Evolutionary conservation across 2,797 vertebrate genomes (phyloP), one percentile per base, ranked within the genome.

Genomic region (Crenuchus spilurus): DNA sequence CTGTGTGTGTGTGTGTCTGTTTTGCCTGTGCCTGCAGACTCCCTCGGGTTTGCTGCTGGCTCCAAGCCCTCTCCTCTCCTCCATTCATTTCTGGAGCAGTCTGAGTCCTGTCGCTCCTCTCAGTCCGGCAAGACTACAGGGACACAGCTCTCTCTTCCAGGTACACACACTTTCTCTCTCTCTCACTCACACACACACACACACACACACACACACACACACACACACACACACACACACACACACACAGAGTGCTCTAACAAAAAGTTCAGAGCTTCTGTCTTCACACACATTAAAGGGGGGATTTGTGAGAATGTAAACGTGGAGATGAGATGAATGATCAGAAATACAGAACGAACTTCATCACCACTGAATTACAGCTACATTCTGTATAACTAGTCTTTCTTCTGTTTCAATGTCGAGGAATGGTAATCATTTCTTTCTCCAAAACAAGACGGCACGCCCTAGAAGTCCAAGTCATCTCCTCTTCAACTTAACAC

Each of bases 71-170:
- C 91, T 99, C 77, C 92, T 98, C 31, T 97, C 96, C 80, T 96
- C 94, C 86, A 95, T 99, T 83, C 96, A 97, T 42, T 97, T 98
- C 90, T 98, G 97, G 97, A 97, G 97, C 89, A 95, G 93, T 76
- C 91, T 98, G 73, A 99, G 97, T 79, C 97, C 96, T 0, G 95
- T 96, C 44, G 96, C 97, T 89, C 96, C 97, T 24, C 88, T 97
- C 82, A 98, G 96, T 87, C 96, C 97, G 35, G 94, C 95, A 84
- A 93, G 94, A 77, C 94, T 97, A 84, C 96, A 97, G 85, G 95
- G 94, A 84, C 95, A 96, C 80, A 88, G 92, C 71, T 94, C 93
- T 69, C 91, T 98, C 76, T 99, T 99, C 84, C 96, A 98, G 96
- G 96, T 98, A 91, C 2, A 48, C 24, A 67, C 33, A 55, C n/a